Evolutionary conservation across 2,113 vertebrate genomes (phyloP), one percentile per base, ranked within the genome.

Genomic region (Stercorarius parasiticus): DNA sequence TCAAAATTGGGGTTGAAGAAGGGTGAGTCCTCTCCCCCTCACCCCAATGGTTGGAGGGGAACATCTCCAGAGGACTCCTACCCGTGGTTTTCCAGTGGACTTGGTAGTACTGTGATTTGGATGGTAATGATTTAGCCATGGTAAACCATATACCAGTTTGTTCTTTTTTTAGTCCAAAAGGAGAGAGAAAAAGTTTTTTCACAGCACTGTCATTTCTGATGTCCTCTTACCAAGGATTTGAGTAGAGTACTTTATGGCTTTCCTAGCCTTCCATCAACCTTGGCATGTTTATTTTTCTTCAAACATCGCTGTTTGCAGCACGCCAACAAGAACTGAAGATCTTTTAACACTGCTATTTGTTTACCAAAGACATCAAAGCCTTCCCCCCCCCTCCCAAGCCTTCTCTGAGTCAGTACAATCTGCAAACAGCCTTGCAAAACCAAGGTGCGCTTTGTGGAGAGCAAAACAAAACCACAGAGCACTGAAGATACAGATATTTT

Each of bases 351-450:
- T 20, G 78, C 74, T 58, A 42, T 94, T 96, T 93, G 94, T 96
- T 97, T 96, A 94, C 94, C 21, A 67, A 90, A 77, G 78, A 64
- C 95, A 87, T 96, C 93, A 95, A 96, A 97, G 97, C 42, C 89
- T 52, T 19, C 9, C 21, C 10, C 16, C 5, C 1, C 2, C 5
- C 4, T 22, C 53, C 15, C 13, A 21, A 76, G 52, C 58, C 62
- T 26, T 32, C 88, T 90, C 79, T 89, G 78, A 88, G 89, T 34
- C 0, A 0, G 42, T 36, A 13, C n/a, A 52, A 49, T 59, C 74
- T 66, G 72, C 89, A 90, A 91, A 90, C 89, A 93, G 62, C 87
- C 81, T 2, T 6, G 56, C 70, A 76, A 69, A 81, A 69, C 93
- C 55, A 26, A 80, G 78, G 71, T 74, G 88, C 20, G 77, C 16